Base-by-base conservation (phyloP, 2,888 invertebrate genomes). In the Xestia rhomboidea region DNA sequence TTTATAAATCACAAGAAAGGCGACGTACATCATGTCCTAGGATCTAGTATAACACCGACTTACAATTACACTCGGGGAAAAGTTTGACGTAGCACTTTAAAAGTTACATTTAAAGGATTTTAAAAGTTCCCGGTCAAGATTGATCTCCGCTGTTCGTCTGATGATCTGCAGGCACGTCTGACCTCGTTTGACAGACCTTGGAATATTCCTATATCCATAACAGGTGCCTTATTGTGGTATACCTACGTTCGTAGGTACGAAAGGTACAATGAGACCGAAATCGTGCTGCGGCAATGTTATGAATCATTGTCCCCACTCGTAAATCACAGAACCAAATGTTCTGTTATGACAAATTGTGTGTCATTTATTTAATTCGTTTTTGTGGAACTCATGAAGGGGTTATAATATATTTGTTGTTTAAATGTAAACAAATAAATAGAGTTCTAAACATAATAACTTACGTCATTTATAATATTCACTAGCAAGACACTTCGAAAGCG, bases 141-240 rank as follows among this genome's bases (percentile, higher is more conserved):
- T 92, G 92, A 93, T 93, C 88, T 89, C 87, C 82, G 78, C 79
- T 77, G 84, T 89, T 88, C 84, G 86, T 82, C 77, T 88, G 85
- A 89, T 88, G 87, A 89, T 88, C 75, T 81, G 73, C 81, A 70
- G 75, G 78, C 89, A 85, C 86, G 88, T 75, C 75, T 86, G 91
- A 87, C 92, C 91, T 89, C 88, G 79, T 85, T 88, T 68, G 38
- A 21, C 24, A 66, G 79, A 76, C 90, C 90, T 91, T 90, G 88
- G 86, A 90, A 89, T 86, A 84, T 86, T 89, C 85, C 44, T 83
- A 81, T 81, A 85, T 77, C 81, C 75, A 84, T 82, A 83, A 76
- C 76, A 87, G 79, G 84, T 89, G 76, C 66, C 79, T 38, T 77
- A 63, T 68, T 60, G 66, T 68, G 63, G 74, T 83, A 77, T 62